Evolutionary conservation across 2,113 vertebrate genomes (phyloP), one percentile per base, ranked within the genome.

Genomic region (Mobula hypostoma): DNA sequence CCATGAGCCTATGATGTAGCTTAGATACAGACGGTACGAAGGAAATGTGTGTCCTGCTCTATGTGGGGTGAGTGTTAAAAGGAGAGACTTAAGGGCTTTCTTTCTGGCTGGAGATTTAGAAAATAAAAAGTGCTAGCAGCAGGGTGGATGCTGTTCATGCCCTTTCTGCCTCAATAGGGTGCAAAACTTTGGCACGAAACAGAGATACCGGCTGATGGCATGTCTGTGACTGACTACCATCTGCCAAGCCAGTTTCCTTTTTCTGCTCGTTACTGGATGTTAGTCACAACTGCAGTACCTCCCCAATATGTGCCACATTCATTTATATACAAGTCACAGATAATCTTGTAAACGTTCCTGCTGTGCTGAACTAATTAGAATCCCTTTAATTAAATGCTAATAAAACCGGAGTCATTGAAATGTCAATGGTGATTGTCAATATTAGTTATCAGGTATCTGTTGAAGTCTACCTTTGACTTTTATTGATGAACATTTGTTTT

Each of bases 141-240:
- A 95, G 95, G 95, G 95, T 96, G 95, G 61, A 95, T 96, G 97
- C 97, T 97, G 97, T 96, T 98, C 96, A 97, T 98, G 96, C 96
- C 98, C 98, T 98, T 98, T 98, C 97, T 97, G 98, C 97, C 97
- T 97, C 98, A 97, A 97, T 98, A 97, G 95, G 95, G 95, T 97
- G 97, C 98, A 96, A 98, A 98, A 98, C 97, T 96, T 96, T 96
- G 96, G 97, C 97, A 95, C 95, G 96, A 97, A 96, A 95, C 95
- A 95, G 95, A 95, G 96, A 96, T 97, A 96, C 96, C 97, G 96
- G 95, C 96, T 96, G 94, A 95, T 96, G 96, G 95, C 95, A 96
- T 85, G 94, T 32, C 85, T 94, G 85, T 95, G 96, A 94, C 94
- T 92, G 94, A 94, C 40, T 77, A 21, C 66, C 17, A 88, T 90